These are phyloP conservation scores for Parasteatoda lunata DNA, from an alignment of 2,888 invertebrate genomes.

Conservation along the genomic window DNA sequence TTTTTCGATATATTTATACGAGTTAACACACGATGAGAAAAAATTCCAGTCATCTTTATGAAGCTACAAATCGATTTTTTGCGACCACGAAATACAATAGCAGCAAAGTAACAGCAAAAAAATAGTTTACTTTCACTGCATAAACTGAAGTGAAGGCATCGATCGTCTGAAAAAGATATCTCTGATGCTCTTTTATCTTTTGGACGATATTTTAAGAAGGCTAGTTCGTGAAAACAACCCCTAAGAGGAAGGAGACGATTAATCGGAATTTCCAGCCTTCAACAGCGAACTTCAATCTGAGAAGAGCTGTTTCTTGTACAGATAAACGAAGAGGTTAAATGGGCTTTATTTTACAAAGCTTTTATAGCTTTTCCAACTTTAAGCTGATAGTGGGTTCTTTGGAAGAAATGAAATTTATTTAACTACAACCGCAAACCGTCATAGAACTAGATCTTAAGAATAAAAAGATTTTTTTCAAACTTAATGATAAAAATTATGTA, in stretches of 20 bases:
- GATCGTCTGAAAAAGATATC: conserved; percentile 8
- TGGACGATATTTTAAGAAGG: background rate
- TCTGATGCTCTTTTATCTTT: background rate
- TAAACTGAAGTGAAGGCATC: conserved; percentile 40
- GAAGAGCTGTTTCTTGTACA: background rate
- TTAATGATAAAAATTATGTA: too few species aligned
- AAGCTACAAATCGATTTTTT: background rate
- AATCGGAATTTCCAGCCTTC: background rate
- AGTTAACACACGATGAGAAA: too few species aligned
- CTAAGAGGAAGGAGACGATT: background rate
- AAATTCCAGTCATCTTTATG: background rate
- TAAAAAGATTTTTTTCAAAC: too few species aligned
- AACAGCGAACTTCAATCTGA: background rate
- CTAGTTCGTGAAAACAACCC: background rate
- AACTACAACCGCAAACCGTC: too few species aligned
- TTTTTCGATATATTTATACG: too few species aligned
- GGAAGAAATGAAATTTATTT: too few species aligned
- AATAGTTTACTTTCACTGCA: conserved; percentile 26
- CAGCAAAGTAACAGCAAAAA: background rate
- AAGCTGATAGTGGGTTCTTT: too few species aligned
- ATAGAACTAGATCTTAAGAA: too few species aligned
- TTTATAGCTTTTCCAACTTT: background rate
- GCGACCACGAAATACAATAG: background rate
- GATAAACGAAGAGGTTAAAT: background rate
- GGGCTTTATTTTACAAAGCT: background rate